Evolutionary conservation across 1,140 invertebrate genomes (phyloP), one percentile per base, ranked within the genome.

Genomic region (Orius insidiosus): DNA sequence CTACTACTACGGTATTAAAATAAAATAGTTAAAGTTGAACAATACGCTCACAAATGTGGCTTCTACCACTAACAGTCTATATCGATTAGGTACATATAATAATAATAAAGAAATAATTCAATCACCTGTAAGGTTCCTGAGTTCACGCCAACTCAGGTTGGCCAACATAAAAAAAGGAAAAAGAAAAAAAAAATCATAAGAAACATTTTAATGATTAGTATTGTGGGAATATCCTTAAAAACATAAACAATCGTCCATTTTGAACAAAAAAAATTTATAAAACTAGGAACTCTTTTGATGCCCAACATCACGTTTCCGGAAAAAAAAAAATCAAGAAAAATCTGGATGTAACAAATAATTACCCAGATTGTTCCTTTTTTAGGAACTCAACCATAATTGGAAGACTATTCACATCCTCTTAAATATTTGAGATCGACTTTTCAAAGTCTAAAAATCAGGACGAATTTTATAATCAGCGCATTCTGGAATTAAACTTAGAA

Each of bases 11-110:
- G 31, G 31, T 24, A 3, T 24, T 30, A 47, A 47, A 47, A 47
- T 41, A 19, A 30, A 48, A 9, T 11, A 41, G 38, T 43, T 37
- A 48, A 48, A 48, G 47, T 48, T 43, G 47, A 48, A 48, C 47
- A 43, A 31, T 31, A 32, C 32, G 31, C 47, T 3, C 10, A 18
- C 18, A 41, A 3, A 32, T 38, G 46, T 19, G 46, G n/a, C 24
- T 13, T 47, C 47, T 48, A 48, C 47, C 24, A 15, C 47, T 48
- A 48, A 48, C 47, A 48, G 47, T 48, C 47, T 48, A 48, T 48
- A 3, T 48, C 13, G 31, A 48, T 48, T 43, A 48, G 47, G 47
- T 48, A 48, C 47, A 40, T 24, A 24, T 24, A 24, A 4, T 24
- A 24, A n/a, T n/a, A n/a, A n/a, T n/a, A n/a, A n/a, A n/a, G n/a